phyloP scores from a whole-genome alignment of 53 echinoderm and acorn worm genomes.

The Mesocentrotus franciscanus region DNA sequence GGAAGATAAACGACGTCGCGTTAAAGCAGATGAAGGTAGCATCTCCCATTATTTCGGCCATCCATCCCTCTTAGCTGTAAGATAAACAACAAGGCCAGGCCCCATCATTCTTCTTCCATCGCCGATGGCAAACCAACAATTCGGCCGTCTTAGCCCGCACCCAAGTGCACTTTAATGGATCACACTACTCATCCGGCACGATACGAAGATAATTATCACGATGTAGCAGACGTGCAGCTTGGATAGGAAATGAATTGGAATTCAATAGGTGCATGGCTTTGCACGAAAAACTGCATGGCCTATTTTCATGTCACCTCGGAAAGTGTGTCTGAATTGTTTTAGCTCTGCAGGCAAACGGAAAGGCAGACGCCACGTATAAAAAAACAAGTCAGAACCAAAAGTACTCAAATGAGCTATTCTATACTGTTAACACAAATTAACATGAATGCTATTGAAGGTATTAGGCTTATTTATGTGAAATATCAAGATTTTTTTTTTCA shows the following conservation, averaged over 20 bases:
- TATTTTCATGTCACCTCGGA: background rate
- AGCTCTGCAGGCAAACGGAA: background rate
- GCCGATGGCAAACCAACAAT: background rate
- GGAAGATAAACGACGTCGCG: constrained; percentile 14
- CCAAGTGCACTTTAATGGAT: constrained; percentile 37
- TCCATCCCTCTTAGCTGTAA: constrained; percentile 37
- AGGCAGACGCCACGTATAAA: background rate
- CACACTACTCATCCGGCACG: background rate
- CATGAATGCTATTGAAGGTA: no score
- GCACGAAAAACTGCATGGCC: background rate
- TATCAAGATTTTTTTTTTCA: no score
- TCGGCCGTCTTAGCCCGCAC: background rate
- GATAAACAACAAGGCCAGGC: constrained; percentile 17
- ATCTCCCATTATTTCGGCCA: background rate
- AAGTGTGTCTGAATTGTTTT: background rate
- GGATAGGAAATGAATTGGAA: constrained; percentile 19
- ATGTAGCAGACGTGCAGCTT: background rate
- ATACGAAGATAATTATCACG: background rate
- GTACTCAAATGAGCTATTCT: background rate
- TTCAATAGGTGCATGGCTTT: background rate
- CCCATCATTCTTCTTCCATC: constrained; percentile 24
- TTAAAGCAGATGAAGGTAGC: background rate
- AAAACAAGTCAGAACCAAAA: background rate
- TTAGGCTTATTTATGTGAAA: no score
- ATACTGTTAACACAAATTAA: background rate